Percentiles rank a stretch among this genome's conserved stretches.
Conservation (phyloP, 2,797 vertebrate species). For the Semotilus atromaculatus region DNA sequence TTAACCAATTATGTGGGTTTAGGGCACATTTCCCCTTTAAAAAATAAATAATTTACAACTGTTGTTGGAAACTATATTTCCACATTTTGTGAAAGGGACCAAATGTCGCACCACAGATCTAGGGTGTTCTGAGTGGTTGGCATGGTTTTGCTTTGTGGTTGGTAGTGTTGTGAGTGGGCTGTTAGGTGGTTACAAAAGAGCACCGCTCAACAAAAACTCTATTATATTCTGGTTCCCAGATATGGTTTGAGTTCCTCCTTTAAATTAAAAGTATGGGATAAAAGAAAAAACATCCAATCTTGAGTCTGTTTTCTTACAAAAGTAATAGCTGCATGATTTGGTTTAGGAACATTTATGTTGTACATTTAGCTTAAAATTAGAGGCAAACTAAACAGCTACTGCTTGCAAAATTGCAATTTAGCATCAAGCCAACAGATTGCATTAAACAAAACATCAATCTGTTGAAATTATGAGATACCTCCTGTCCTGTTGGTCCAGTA, state of each 20-base stretch:
- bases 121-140: not conserved
- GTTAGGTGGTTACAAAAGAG: not conserved
- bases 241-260: not conserved
- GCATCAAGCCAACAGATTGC: not conserved
- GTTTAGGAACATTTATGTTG: not conserved
- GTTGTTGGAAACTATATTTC: not conserved
- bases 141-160: not conserved
- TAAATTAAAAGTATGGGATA: not conserved
- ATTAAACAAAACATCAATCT: not conserved
- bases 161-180: not conserved
- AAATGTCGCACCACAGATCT: not conserved
- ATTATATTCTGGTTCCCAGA: not conserved
- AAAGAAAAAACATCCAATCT: not conserved
- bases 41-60: not conserved
- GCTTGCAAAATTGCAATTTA: not conserved
- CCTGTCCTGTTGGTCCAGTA: constrained; percentile 60
- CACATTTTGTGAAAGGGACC: too few species aligned
- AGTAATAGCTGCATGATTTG: not conserved
- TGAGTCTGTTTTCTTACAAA: too few species aligned
- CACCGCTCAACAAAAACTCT: not conserved
- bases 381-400: not conserved
- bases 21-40: not conserved
- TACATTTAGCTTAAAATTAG: not conserved
- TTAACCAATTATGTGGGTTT: not conserved
- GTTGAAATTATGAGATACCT: constrained; percentile 53